Evolutionary conservation across 2,797 vertebrate genomes (phyloP), one percentile per base, ranked within the genome.

Genomic region (Urophycis tenuis): DNA sequence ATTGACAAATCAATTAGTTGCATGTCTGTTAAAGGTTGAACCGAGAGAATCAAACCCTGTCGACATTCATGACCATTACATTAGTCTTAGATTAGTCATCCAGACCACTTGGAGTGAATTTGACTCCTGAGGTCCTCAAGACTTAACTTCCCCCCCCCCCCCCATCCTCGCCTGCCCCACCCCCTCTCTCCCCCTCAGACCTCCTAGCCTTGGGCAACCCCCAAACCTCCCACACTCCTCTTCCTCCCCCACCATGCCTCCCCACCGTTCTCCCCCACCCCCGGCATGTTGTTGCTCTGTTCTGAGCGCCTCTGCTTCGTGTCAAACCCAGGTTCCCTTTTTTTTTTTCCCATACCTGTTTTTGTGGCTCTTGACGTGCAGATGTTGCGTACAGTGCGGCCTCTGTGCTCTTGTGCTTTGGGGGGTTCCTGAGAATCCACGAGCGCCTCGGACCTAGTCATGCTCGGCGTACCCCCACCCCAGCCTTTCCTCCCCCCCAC

Each of bases 231-330:
- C 49, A 7, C 22, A 7, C 53, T 67, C 60, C 49, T 71, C 33
- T 53, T 14, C 39, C 77, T 69, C 39, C 73, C 81, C 75, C 81
- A 80, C 82, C 80, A 86, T 88, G 85, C 25, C 67, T 15, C 31
- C 5, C 1, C 2, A 11, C 64, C 64, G 1, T 12, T 2, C 69
- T 15, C 69, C 30, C 69, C 69, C 17, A 1, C 69, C 69, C 69
- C 69, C 31, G 9, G 7, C 30, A 22, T 67, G 60, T 67, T 9
- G n/a, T 12, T 12, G 25, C 29, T 67, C 83, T 88, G 83, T 88
- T 88, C 78, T 67, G 60, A 80, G 80, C 75, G 70, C 85, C 82
- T 92, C 91, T 92, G 92, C 87, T 91, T 91, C 90, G 81, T 87
- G 81, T 92, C 91, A 87, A 87, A 81, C 79, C 25, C 9, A 3